Percentiles rank a stretch among this genome's conserved stretches.
These are phyloP conservation scores for Actias luna DNA, from an alignment of 2,888 invertebrate species.

Conservation along the genomic window DNA sequence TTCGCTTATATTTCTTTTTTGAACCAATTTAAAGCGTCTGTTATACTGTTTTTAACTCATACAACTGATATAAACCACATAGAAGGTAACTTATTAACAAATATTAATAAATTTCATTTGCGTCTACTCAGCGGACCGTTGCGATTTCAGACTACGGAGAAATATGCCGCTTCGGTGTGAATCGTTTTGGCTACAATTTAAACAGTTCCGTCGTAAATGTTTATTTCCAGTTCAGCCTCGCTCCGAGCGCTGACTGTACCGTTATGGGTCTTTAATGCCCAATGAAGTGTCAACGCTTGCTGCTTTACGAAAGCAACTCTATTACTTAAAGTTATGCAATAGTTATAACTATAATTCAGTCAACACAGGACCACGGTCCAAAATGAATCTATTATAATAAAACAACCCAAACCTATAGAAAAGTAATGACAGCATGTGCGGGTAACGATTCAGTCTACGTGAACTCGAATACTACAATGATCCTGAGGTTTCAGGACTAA, in stretches of 20 bases:
- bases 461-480: too few relatives aligned
- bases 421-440: too few relatives aligned
- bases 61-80: neutral
- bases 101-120: neutral
- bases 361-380: too few relatives aligned
- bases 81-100: neutral
- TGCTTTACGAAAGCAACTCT: conserved; percentile 59
- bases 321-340: conserved; percentile 45
- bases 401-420: too few relatives aligned
- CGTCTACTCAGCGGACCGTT: neutral
- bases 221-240: conserved; percentile 68
- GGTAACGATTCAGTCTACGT: too few relatives aligned
- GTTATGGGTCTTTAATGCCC: conserved; percentile 76
- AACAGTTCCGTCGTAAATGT: conserved; percentile 74
- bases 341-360: neutral
- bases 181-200: conserved; percentile 77
- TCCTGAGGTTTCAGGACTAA: too few relatives aligned
- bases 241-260: conserved; percentile 62
- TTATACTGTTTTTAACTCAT: neutral
- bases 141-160: neutral
- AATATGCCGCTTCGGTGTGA: conserved; percentile 23
- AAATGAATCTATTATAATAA: too few relatives aligned
- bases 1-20: neutral
- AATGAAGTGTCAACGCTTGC: conserved; percentile 74
- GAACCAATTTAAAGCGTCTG: neutral